Conservation (phyloP, 2,797 vertebrate genomes). For the Poecilia velifera region DNA sequence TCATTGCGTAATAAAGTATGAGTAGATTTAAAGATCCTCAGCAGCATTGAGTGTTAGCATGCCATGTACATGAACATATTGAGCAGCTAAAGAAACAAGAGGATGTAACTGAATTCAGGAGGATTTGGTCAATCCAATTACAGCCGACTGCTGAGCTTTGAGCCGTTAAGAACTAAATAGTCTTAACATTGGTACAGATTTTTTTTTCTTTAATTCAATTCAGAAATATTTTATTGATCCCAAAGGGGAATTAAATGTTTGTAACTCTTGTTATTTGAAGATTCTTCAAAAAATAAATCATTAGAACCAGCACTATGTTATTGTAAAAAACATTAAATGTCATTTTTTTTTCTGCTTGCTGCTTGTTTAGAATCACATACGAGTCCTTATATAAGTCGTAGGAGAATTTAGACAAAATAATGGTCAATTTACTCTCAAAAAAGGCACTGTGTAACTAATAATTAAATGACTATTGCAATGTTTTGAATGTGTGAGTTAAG, state of each 20-base stretch:
- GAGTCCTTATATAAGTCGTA: not conserved
- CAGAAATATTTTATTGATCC: not conserved
- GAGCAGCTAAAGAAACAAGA: not conserved
- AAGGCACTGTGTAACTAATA: not conserved
- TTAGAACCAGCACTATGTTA: not conserved
- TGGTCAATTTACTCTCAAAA: not conserved
- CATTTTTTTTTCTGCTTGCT: not conserved
- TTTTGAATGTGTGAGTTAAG: not conserved
- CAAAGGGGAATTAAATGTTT: too few species aligned
- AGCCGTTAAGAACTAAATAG: not conserved
- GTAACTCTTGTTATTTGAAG: not conserved
- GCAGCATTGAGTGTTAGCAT: not conserved
- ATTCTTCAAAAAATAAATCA: not conserved
- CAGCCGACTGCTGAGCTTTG: constrained; percentile 13
- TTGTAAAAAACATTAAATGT: not conserved
- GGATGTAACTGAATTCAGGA: not conserved
- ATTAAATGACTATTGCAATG: not conserved
- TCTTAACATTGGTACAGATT: not conserved
- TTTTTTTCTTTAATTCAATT: not conserved
- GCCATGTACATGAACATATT: not conserved
- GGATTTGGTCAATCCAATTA: constrained; percentile 30
- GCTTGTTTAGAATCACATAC: not conserved
- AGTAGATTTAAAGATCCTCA: not conserved
- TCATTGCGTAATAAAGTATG: not conserved
- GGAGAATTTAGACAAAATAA: not conserved